Percentiles rank a stretch among this genome's conserved stretches.
phyloP scores from a whole-genome alignment of 2,888 invertebrate species.

The Acanthosepion lycidas region DNA sequence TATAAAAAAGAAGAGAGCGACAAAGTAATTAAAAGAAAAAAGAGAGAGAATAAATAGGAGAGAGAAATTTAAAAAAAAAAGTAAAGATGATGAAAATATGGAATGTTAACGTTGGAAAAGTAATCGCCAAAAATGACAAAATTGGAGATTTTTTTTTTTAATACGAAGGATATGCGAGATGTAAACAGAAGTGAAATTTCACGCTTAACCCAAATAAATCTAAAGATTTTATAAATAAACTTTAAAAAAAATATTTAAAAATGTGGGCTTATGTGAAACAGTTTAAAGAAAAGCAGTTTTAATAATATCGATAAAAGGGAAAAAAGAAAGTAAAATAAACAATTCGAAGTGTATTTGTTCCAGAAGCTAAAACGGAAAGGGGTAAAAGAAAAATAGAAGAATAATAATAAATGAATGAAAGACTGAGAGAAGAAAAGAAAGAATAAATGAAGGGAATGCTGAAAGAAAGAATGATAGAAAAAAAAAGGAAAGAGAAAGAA shows the following conservation, averaged over 20 bases:
- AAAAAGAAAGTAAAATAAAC: not conserved
- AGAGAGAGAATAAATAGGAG: no score
- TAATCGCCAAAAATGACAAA: no score
- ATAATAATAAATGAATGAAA: no score
- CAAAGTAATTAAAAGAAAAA: no score
- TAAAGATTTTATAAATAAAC: not conserved
- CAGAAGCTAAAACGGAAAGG: not conserved
- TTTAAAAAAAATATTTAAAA: not conserved
- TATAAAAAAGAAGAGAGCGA: no score
- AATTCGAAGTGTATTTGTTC: no score
- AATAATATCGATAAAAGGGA: not conserved
- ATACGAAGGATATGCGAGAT: no score
- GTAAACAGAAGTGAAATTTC: not conserved
- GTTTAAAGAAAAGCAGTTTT: not conserved
- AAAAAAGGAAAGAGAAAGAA: not conserved
- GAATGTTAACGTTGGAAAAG: no score
- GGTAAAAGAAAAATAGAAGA: not conserved
- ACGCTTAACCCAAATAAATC: not conserved
- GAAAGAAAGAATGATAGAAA: not conserved
- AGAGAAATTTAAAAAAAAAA: no score
- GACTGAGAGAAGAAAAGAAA: not conserved
- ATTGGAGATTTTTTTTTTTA: no score
- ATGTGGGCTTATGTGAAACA: no score
- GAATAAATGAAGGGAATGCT: not conserved
- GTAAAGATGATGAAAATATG: no score